These are phyloP conservation scores for Zaprionus kolodkinae DNA, from an alignment of 1,140 invertebrate genomes.

Conservation along the genomic window DNA sequence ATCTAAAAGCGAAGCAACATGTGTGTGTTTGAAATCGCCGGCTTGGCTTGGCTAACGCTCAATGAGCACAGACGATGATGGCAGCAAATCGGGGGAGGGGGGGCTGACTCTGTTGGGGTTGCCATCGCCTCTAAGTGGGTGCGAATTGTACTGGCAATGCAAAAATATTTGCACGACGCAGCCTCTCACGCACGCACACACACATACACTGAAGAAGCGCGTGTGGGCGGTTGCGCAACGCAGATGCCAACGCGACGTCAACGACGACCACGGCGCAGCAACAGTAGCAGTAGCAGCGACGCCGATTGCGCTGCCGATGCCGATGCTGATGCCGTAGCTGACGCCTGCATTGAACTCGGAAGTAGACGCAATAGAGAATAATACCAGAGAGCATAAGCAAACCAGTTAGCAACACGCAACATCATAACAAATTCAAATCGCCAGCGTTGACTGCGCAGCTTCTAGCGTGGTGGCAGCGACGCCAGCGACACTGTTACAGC, in stretches of 20 bases:
- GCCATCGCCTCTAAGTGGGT: conserved; percentile 50
- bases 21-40: conserved; percentile 76
- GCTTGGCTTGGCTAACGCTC: conserved; percentile 59
- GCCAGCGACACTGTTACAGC: conserved; percentile 52
- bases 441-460: conserved; percentile 37
- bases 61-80: conserved; percentile 56
- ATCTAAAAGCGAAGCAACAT: conserved; percentile 79
- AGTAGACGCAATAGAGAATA: conserved; percentile 80
- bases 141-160: conserved; percentile 58
- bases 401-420: conserved; percentile 75
- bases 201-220: conserved; percentile 29
- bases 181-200: conserved; percentile 50
- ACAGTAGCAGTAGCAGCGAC: conserved; percentile 19
- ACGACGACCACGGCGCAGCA: conserved; percentile 11
- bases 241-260: conserved; percentile 34
- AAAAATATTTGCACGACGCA: conserved; percentile 78
- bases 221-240: conserved; percentile 79
- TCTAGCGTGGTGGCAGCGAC: conserved; percentile 31
- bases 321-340: conserved; percentile 1
- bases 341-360: conserved; percentile 74
- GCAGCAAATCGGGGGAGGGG: conserved; percentile 20
- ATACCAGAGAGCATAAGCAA: conserved; percentile 50
- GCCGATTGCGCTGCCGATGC: conserved; percentile 14
- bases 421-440: conserved; percentile 81
- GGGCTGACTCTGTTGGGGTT: conserved; percentile 29